phyloP scores from a whole-genome alignment of 2,797 vertebrate genomes.

The Sebastes taczanowskii region DNA sequence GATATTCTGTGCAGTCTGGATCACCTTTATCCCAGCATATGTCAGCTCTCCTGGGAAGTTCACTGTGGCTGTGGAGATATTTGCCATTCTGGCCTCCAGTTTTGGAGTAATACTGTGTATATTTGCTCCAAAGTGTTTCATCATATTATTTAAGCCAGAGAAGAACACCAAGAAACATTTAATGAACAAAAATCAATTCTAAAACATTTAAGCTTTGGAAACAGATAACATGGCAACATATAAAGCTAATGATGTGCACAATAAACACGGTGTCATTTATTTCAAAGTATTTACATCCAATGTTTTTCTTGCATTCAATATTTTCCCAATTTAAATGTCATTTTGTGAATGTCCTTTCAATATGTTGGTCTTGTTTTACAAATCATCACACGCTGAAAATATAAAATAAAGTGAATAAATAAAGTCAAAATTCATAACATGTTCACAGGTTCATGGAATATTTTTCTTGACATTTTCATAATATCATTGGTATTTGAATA shows the following conservation, averaged over 20 bases:
- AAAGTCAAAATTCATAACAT: not conserved
- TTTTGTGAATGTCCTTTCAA: not conserved
- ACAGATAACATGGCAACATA: not conserved
- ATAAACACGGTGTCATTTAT: not conserved
- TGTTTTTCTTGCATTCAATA: not conserved
- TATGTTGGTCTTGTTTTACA: not conserved
- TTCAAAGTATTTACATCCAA: not conserved
- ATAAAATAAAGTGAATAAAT: not conserved
- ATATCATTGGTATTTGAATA: not conserved
- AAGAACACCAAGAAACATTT: conserved; percentile 76
- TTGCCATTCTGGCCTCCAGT: conserved; percentile 78
- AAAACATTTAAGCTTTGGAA: not conserved
- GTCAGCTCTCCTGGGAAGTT: conserved; percentile 78
- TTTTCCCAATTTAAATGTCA: not conserved
- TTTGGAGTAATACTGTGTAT: conserved; percentile 74
- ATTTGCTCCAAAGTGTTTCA: conserved; percentile 75
- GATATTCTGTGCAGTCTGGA: conserved; percentile 78
- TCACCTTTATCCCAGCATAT: conserved; percentile 76
- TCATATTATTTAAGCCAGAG: conserved; percentile 71
- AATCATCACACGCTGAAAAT: not conserved
- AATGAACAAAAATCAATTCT: conserved; percentile 59
- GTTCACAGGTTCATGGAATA: not conserved
- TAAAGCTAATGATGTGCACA: not conserved
- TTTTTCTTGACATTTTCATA: not conserved
- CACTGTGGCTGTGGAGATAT: conserved; percentile 78